phyloP scores from a whole-genome alignment of 2,113 vertebrate species.

The Cyprichromis sp. region DNA sequence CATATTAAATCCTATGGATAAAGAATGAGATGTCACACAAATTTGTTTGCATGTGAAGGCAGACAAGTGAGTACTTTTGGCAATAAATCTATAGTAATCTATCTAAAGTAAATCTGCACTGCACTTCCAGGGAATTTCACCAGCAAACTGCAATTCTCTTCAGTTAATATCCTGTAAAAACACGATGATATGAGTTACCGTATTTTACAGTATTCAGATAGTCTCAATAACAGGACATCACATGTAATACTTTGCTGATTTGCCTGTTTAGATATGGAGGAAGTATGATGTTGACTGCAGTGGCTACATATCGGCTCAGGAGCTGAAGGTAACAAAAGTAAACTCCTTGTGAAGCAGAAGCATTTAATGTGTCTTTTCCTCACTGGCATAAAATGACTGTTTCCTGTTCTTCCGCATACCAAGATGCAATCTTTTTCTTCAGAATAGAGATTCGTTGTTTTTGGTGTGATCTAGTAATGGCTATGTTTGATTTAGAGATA shows the following conservation, averaged over 20 bases:
- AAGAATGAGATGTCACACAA: neutral
- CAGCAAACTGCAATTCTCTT: neutral
- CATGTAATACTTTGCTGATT: neutral
- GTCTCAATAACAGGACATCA: neutral
- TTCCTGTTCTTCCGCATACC: neutral
- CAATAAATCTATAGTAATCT: rapidly evolving
- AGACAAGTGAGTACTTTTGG: neutral
- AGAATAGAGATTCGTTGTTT: neutral
- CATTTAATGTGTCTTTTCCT: neutral
- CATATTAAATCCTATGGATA: neutral
- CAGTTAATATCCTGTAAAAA: neutral
- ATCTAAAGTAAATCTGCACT: neutral
- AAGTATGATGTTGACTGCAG: constrained; percentile 92
- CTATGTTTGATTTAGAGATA: neutral
- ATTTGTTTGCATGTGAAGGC: neutral
- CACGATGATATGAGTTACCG: rapidly evolving
- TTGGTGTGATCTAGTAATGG: rapidly evolving
- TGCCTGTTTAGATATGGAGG: constrained; percentile 83
- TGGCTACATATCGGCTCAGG: constrained; percentile 87
- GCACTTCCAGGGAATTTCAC: neutral
- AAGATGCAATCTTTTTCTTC: neutral
- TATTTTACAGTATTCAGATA: rapidly evolving
- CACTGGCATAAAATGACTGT: neutral
- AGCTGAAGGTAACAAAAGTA: constrained; percentile 75
- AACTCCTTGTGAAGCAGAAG: neutral